These are phyloP conservation scores for Odontamblyopus lacepedii DNA, from an alignment of 2,797 vertebrate genomes.

Conservation along the genomic window DNA sequence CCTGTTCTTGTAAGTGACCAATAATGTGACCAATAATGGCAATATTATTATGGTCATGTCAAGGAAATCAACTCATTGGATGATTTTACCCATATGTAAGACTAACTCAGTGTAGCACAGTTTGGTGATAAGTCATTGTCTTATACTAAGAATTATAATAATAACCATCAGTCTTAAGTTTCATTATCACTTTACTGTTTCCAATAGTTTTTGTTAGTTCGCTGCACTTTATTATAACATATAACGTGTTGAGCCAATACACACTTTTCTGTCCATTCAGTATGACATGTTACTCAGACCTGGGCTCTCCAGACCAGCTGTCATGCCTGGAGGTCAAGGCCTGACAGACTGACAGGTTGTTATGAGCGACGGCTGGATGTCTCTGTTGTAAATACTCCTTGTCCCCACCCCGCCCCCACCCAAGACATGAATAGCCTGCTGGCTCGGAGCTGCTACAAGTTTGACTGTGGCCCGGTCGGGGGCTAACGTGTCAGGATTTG, in stretches of 20 bases:
- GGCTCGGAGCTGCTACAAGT: conserved; percentile 47
- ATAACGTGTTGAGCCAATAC: conserved; percentile 10
- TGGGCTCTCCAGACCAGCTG: conserved; percentile 52
- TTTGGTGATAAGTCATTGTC: not conserved
- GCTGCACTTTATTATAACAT: not conserved
- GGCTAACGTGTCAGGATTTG: conserved; percentile 45
- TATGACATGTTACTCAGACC: conserved; percentile 21
- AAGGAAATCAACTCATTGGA: not conserved
- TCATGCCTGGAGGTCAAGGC: conserved; percentile 79
- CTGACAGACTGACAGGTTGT: conserved; percentile 89
- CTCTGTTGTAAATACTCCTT: conserved; percentile 46
- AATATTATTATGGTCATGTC: not conserved
- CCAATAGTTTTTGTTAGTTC: not conserved
- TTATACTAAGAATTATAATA: not conserved
- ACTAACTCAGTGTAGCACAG: not conserved
- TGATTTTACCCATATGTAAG: not conserved
- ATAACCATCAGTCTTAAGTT: not conserved
- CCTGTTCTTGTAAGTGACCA: not conserved
- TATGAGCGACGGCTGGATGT: conserved; percentile 64
- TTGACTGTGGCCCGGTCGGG: conserved; percentile 39
- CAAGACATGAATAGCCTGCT: conserved; percentile 56
- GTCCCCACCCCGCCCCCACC: conserved; percentile 30
- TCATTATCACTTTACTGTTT: not conserved
- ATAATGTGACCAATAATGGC: not conserved
- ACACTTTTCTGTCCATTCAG: conserved; percentile 3